phyloP scores from a whole-genome alignment of 2,797 vertebrate genomes.

The Alca torda region DNA sequence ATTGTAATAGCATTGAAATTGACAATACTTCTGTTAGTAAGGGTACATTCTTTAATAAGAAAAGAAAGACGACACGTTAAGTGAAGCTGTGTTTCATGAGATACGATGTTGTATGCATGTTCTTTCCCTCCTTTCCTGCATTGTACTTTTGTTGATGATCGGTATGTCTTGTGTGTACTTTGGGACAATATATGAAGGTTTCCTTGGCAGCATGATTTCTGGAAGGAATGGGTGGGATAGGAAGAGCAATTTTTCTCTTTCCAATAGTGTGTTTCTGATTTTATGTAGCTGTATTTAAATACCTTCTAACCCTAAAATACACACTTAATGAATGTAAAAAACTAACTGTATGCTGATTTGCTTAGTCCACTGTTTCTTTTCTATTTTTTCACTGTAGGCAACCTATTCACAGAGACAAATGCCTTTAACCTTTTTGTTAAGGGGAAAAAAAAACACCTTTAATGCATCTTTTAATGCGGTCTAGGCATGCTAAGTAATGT shows the following conservation, averaged over 20 bases:
- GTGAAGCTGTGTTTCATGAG: neutral
- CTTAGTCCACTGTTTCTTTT: neutral
- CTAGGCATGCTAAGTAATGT: neutral
- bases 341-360: neutral
- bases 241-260: neutral
- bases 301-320: neutral
- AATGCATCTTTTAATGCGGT: accelerated
- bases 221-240: neutral
- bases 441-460: neutral
- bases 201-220: neutral
- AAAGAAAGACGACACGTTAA: neutral
- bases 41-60: neutral
- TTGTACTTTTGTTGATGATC: neutral
- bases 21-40: neutral
- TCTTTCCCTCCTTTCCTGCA: neutral
- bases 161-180: neutral
- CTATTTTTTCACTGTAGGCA: neutral
- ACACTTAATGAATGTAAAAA: neutral
- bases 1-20: neutral
- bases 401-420: neutral
- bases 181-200: neutral
- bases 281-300: neutral
- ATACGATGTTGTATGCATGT: neutral
- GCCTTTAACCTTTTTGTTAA: neutral
- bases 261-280: neutral